Evolutionary conservation across 2,888 invertebrate genomes (phyloP).

Genomic region (Nephrotoma flavescens): DNA sequence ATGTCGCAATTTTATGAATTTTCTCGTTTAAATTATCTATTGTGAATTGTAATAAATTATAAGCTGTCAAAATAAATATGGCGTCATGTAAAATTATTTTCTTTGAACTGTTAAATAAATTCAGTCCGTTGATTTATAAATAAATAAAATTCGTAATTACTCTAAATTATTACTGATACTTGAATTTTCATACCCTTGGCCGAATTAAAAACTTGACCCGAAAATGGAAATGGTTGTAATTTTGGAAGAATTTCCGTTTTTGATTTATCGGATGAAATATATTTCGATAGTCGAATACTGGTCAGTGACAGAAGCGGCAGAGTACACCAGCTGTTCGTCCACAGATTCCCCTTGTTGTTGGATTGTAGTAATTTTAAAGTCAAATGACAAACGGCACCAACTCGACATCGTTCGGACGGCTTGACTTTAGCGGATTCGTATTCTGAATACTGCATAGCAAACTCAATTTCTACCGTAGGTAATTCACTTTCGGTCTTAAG

Average conservation of each 20-base stretch:
- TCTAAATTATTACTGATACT: slow-evolving; percentile 42
- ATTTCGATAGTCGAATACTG: slow-evolving; percentile 79
- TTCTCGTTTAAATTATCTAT: no score
- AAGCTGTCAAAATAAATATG: no score
- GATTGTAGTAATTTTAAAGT: slow-evolving; percentile 53
- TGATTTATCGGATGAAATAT: slow-evolving; percentile 56
- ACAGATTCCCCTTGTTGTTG: slow-evolving; percentile 48
- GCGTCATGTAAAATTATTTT: no score
- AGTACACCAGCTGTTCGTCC: slow-evolving; percentile 77
- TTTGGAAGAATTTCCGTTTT: slow-evolving; percentile 54
- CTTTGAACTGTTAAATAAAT: no score
- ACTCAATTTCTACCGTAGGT: slow-evolving; percentile 47
- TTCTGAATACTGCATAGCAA: slow-evolving; percentile 42
- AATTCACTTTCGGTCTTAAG: slow-evolving; percentile 40
- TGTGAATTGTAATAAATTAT: no score
- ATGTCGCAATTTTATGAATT: no score
- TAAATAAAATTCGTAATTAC: slow-evolving; percentile 7
- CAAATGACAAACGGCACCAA: slow-evolving; percentile 75
- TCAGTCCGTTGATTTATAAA: neutral
- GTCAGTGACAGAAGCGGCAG: slow-evolving; percentile 72
- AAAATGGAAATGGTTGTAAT: slow-evolving; percentile 67
- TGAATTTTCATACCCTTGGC: slow-evolving; percentile 86
- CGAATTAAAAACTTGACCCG: slow-evolving; percentile 85
- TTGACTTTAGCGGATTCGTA: slow-evolving; percentile 40
- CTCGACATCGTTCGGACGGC: slow-evolving; percentile 74